Evolutionary conservation across 64 coral and sea anemone species (phyloP).

Genomic region (Montipora foliosa): DNA sequence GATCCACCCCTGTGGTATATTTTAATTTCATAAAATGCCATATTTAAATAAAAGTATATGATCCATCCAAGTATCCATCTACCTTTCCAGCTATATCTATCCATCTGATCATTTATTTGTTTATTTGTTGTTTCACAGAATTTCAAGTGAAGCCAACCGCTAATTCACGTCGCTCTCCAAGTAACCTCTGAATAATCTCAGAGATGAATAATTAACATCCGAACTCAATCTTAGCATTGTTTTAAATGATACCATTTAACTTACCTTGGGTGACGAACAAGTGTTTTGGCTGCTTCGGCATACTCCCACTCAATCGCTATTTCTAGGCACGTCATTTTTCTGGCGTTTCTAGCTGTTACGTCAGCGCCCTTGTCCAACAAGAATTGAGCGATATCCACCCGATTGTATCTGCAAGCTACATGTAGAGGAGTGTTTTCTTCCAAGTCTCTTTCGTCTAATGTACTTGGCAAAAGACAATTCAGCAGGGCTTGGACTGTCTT

Average conservation of each 20-base stretch:
- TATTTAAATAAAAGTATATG: too few relatives aligned
- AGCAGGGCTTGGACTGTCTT: conserved; percentile 31
- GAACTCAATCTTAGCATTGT: too few relatives aligned
- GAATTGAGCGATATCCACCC: background rate
- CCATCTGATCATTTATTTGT: too few relatives aligned
- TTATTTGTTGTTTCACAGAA: too few relatives aligned
- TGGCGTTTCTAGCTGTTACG: conserved; percentile 40
- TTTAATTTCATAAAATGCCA: too few relatives aligned
- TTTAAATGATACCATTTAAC: background rate
- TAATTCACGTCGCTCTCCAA: too few relatives aligned
- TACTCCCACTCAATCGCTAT: conserved; percentile 82
- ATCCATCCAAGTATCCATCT: too few relatives aligned
- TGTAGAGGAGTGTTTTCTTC: conserved; percentile 56
- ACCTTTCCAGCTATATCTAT: too few relatives aligned
- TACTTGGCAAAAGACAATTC: background rate
- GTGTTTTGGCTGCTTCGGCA: conserved; percentile 61
- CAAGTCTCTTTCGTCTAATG: conserved; percentile 10
- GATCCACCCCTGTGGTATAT: too few relatives aligned
- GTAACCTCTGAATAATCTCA: too few relatives aligned
- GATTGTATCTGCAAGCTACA: conserved; percentile 38
- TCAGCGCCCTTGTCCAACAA: conserved; percentile 49
- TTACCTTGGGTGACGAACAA: conserved; percentile 72
- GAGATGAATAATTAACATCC: too few relatives aligned
- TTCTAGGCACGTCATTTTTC: conserved; percentile 73
- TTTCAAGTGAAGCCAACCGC: too few relatives aligned